Conservation (phyloP, 2,113 vertebrate genomes). For the Callopanchax toddi region DNA sequence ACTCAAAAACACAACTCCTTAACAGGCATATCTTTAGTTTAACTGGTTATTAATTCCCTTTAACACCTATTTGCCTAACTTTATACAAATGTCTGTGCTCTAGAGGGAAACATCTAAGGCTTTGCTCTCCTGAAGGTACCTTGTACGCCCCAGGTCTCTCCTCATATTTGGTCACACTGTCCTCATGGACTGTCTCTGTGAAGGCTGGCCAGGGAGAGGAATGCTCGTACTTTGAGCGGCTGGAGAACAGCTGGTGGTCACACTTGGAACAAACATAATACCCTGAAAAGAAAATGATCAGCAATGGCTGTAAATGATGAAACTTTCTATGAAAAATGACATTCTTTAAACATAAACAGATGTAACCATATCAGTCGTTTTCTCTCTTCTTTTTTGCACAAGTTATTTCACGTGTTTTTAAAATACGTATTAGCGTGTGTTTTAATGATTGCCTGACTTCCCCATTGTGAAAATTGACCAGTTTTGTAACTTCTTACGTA, state of each 20-base stretch:
- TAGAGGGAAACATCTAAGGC: too few relatives aligned
- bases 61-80: too few relatives aligned
- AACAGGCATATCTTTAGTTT: neutral
- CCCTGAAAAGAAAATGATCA: constrained; percentile 70
- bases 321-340: neutral
- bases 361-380: neutral
- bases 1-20: too few relatives aligned
- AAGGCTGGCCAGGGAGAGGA: constrained; percentile 95
- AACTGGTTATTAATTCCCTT: neutral
- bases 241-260: constrained; percentile 90
- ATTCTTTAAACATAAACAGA: neutral
- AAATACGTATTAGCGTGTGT: too few relatives aligned
- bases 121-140: constrained; percentile 72
- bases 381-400: neutral
- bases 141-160: constrained; percentile 84
- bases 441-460: too few relatives aligned
- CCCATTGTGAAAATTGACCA: too few relatives aligned
- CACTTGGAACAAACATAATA: constrained; percentile 88
- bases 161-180: constrained; percentile 86
- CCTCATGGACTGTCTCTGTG: constrained; percentile 84
- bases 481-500: constrained; percentile 11
- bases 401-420: too few relatives aligned
- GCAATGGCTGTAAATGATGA: too few relatives aligned
- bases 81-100: too few relatives aligned
- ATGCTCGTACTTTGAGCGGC: constrained; percentile 87